Conservation (phyloP, 2,888 invertebrate species). For the Lamellibrachia satsuma region DNA sequence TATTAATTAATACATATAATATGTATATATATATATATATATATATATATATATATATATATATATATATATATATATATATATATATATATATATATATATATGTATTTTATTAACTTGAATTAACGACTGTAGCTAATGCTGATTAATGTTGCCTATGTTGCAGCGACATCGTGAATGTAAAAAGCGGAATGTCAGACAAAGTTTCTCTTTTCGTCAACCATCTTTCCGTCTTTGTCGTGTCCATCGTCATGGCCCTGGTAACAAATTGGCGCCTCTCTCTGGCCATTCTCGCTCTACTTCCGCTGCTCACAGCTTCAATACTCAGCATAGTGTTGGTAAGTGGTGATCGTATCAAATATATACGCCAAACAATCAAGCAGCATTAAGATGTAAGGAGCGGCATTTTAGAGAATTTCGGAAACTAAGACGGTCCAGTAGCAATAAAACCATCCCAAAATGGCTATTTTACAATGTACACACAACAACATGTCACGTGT, state of each 20-base stretch:
- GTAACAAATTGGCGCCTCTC: slow-evolving; percentile 70
- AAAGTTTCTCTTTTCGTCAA: slow-evolving; percentile 67
- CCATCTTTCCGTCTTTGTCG: slow-evolving; percentile 64
- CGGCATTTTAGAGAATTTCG: no score
- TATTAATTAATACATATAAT: no score
- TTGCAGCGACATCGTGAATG: slow-evolving; percentile 68
- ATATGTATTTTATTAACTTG: no score
- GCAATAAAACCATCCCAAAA: not conserved
- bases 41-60: no score
- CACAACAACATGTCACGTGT: not conserved
- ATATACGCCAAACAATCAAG: not conserved
- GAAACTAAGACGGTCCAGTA: not conserved
- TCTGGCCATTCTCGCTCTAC: slow-evolving; percentile 68
- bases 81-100: no score
- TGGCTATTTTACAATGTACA: not conserved
- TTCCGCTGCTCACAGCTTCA: not conserved
- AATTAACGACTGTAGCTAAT: not conserved
- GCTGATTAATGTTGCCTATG: not conserved
- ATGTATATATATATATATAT: no score
- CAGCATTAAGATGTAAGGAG: not conserved
- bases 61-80: no score
- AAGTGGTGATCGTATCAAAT: not conserved
- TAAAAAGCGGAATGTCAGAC: slow-evolving; percentile 69
- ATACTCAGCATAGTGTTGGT: not conserved
- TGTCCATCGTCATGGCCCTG: slow-evolving; percentile 67